Base-by-base conservation (phyloP, 2,888 invertebrate species). In the Hypsopygia costalis region DNA sequence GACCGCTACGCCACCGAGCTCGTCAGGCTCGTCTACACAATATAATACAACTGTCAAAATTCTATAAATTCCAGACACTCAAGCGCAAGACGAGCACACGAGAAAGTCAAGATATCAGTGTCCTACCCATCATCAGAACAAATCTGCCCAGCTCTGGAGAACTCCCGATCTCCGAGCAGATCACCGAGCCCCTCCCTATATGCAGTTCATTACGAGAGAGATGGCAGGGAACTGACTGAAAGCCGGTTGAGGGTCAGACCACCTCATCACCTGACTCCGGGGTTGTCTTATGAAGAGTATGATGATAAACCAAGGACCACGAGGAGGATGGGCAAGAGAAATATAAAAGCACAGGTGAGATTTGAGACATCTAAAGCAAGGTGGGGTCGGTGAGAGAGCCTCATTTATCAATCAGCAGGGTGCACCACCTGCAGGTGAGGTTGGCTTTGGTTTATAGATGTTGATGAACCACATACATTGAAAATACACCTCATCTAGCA, bases 321-420 rank as follows among this genome's bases (percentile, higher is more conserved):
- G 8, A 90, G 93, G 53, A 91, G 93, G 57, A 95, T 97, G 94
- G 96, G 96, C 20, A 95, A 95, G 64, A 90, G 97, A 44, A 97
- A 97, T 73, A 95, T 97, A 47, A 97, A 97, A 74, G 95, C 96
- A 2, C 95, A 95, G 90, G 96, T 97, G 41, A 39, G 43, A 40
- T 6, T 25, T 16, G n/a, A n/a, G n/a, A n/a, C n/a, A n/a, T n/a
- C n/a, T n/a, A n/a, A n/a, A n/a, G n/a, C n/a, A n/a, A n/a, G n/a
- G n/a, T n/a, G n/a, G n/a, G n/a, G n/a, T n/a, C n/a, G n/a, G n/a
- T n/a, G n/a, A n/a, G n/a, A n/a, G n/a, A n/a, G n/a, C n/a, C n/a
- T n/a, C n/a, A n/a, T n/a, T n/a, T n/a, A n/a, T n/a, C n/a, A n/a
- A n/a, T n/a, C n/a, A n/a, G n/a, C n/a, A n/a, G n/a, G n/a, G n/a